A percentile compares a stretch with the other conserved stretches of the same genome.
Evolutionary conservation across 2,113 vertebrate genomes (phyloP).

Genomic region (Rhombomys opimus): DNA sequence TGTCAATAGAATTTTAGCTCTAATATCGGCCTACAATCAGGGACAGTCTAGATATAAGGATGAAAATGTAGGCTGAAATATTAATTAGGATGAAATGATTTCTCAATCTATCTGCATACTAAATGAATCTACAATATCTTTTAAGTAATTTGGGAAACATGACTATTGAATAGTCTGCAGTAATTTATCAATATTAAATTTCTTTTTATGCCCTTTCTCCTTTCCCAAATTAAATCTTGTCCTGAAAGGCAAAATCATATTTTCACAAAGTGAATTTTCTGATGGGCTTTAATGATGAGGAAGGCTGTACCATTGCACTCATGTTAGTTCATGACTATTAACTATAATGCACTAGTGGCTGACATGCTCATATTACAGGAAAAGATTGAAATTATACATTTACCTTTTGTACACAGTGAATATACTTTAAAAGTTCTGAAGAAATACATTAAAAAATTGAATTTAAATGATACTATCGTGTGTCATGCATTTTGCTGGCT

Average conservation of each 20-base stretch:
- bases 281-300: neutral
- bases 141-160: conserved; percentile 12
- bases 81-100: neutral
- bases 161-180: neutral
- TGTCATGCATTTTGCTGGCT: conserved; percentile 6
- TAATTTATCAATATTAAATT: conserved; percentile 36
- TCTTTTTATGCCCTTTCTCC: neutral
- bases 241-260: neutral
- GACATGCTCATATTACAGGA: conserved; percentile 17
- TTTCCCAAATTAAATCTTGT: conserved; percentile 6
- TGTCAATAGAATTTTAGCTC: neutral
- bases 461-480: neutral
- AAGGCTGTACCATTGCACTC: neutral
- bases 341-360: neutral
- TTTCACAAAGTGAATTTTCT: neutral
- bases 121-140: neutral
- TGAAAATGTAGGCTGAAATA: neutral
- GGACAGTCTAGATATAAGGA: neutral
- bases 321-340: neutral
- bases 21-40: neutral
- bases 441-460: conserved; percentile 35
- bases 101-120: neutral
- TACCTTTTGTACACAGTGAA: neutral
- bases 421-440: neutral
- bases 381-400: conserved; percentile 20